A percentile compares a stretch with the other conserved stretches of the same genome.
phyloP scores from a whole-genome alignment of 2,797 vertebrate genomes.

The Manis pentadactyla region DNA sequence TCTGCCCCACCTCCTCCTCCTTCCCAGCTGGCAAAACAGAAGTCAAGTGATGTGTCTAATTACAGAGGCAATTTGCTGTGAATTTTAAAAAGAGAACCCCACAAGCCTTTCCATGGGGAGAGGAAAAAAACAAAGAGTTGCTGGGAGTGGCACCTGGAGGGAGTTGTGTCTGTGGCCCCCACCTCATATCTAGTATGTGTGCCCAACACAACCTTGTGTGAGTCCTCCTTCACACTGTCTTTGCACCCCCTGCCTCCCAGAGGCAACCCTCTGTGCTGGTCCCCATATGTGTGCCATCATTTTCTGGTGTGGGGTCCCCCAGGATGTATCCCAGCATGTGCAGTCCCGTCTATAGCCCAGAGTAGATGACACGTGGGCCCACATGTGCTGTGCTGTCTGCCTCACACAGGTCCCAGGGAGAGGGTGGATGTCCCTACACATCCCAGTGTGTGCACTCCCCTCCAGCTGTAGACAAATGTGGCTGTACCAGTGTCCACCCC shows the following conservation, averaged over 20 bases:
- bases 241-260: neutral
- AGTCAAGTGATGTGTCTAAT: neutral
- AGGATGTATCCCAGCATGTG: neutral
- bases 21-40: slow-evolving; percentile 2
- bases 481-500: neutral
- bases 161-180: neutral
- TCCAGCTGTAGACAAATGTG: neutral
- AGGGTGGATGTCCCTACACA: too few relatives aligned
- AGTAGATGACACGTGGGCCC: neutral
- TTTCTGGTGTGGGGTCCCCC: neutral
- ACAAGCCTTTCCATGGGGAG: neutral
- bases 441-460: too few relatives aligned
- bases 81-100: neutral
- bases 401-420: neutral
- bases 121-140: neutral
- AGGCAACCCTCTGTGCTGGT: neutral
- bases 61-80: neutral
- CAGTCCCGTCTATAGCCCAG: neutral
- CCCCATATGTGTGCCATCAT: too few relatives aligned
- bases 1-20: neutral
- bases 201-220: neutral
- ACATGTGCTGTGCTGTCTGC: neutral
- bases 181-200: neutral
- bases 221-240: neutral
- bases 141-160: neutral